Evolutionary conservation across 2,113 vertebrate species (phyloP).

Genomic region (Phalacrocorax brasilianus): DNA sequence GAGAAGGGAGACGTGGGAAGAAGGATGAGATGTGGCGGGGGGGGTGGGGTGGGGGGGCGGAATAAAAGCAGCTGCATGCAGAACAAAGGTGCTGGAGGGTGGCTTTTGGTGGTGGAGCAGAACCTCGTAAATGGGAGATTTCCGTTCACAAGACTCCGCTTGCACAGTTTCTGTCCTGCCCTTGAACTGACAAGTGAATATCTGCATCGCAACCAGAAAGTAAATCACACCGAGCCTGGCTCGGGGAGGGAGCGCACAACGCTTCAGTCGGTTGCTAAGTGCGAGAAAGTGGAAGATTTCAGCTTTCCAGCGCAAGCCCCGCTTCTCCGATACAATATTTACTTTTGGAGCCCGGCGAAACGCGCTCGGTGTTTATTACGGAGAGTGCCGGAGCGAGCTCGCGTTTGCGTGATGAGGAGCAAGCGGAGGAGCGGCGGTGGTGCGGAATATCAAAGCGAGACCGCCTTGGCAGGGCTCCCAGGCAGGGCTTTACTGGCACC

Average conservation of each 20-base stretch:
- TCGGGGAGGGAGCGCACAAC: not conserved
- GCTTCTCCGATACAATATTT: constrained; percentile 7
- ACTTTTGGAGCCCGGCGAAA: constrained; percentile 31
- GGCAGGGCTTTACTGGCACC: constrained; percentile 49
- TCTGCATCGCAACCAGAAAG: constrained; percentile 68
- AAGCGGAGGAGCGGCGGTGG: constrained; percentile 28
- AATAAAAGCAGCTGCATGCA: constrained; percentile 41
- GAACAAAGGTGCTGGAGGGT: constrained; percentile 60
- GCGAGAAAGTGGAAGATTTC: constrained; percentile 51
- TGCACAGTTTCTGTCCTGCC: constrained; percentile 78
- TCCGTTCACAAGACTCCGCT: constrained; percentile 74
- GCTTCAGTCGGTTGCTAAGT: constrained; percentile 49
- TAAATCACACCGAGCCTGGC: constrained; percentile 53
- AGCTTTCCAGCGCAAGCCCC: not conserved
- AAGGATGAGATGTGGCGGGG: not conserved
- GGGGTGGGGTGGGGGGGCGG: not conserved
- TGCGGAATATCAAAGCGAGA: constrained; percentile 43
- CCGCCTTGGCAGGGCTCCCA: constrained; percentile 46
- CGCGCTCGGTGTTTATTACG: not conserved
- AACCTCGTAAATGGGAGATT: constrained; percentile 76
- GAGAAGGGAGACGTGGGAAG: constrained; percentile 11
- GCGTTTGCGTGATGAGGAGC: constrained; percentile 22
- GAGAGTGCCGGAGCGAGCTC: not conserved
- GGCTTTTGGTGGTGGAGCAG: constrained; percentile 70
- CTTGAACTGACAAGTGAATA: constrained; percentile 82